Evolutionary conservation across 2,797 vertebrate species (phyloP).

Genomic region (Tinamus major): DNA sequence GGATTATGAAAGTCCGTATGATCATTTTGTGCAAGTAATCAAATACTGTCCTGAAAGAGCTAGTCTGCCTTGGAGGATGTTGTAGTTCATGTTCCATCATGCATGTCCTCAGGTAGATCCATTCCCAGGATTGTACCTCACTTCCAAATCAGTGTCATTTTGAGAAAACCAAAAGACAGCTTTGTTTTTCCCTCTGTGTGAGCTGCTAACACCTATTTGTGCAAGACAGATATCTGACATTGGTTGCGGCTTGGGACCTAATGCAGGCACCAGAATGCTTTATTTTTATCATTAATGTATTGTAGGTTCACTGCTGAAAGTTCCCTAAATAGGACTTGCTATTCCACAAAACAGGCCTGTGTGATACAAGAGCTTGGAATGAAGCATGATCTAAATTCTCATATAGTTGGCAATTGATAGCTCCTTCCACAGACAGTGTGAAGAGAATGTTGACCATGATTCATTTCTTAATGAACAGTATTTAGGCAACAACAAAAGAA

Average conservation of each 20-base stretch:
- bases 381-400: neutral
- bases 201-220: neutral
- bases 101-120: neutral
- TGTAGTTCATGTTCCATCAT: too few species aligned
- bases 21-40: neutral
- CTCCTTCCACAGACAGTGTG: neutral
- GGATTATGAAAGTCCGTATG: neutral
- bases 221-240: neutral
- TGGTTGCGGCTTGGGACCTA: neutral
- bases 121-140: neutral
- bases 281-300: neutral
- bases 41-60: neutral
- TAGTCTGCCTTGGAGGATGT: neutral
- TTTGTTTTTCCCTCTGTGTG: neutral
- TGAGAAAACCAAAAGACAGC: too few species aligned
- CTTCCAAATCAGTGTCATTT: too few species aligned
- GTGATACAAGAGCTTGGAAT: neutral
- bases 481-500: neutral
- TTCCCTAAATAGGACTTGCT: neutral
- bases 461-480: neutral
- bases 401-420: neutral
- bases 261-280: neutral
- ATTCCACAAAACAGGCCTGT: neutral
- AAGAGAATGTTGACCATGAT: neutral
- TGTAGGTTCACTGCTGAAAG: neutral